Conservation (phyloP, 2,797 vertebrate genomes). For the Cossypha caffra region DNA sequence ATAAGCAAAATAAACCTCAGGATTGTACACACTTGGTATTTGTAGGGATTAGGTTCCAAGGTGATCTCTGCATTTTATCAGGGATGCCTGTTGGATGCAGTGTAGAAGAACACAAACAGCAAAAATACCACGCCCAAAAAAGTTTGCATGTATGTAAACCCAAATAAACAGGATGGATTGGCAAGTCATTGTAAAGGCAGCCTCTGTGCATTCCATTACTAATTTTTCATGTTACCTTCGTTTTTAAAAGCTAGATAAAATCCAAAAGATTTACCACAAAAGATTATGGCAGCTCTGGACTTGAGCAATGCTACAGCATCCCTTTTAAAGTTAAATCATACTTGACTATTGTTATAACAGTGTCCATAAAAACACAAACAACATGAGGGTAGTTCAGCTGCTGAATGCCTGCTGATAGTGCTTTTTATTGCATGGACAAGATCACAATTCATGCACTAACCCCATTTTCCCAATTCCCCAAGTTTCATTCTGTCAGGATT, state of each 20-base stretch:
- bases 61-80: background rate
- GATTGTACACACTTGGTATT: background rate
- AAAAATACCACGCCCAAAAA: background rate
- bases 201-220: background rate
- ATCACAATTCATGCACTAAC: conserved; percentile 62
- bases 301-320: conserved; percentile 1
- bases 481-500: conserved; percentile 67
- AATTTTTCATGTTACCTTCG: background rate
- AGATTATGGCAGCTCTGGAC: conserved; percentile 33
- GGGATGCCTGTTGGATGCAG: background rate
- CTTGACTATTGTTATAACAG: conserved; percentile 56
- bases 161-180: background rate
- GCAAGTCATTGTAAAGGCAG: background rate
- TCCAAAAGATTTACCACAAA: conserved; percentile 20
- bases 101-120: background rate
- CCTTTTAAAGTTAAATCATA: conserved; percentile 61
- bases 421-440: conserved; percentile 58
- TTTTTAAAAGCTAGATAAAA: conserved; percentile 39
- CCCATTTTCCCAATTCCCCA: conserved; percentile 66
- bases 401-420: conserved; percentile 3
- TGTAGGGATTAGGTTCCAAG: background rate
- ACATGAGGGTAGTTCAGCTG: conserved; percentile 26
- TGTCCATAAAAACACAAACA: conserved; percentile 57
- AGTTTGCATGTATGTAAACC: background rate
- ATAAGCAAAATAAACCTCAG: background rate